Evolutionary conservation across 2,113 vertebrate genomes (phyloP).

Genomic region (Serinus canaria): DNA sequence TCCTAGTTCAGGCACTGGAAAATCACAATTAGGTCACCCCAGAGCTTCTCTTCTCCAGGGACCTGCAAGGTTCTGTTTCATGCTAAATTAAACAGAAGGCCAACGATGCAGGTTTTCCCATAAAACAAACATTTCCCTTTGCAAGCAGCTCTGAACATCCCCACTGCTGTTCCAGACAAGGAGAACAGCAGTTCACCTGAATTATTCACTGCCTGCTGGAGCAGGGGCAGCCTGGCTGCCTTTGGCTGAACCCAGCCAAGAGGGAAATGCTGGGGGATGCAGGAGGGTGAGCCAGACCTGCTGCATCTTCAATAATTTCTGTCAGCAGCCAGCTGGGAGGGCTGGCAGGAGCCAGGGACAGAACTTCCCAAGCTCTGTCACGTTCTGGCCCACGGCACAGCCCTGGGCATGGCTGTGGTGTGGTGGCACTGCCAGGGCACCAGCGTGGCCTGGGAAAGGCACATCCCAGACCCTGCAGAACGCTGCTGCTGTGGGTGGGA

Average conservation of each 20-base stretch:
- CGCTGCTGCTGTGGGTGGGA: rapidly evolving
- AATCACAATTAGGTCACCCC: neutral
- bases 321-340: neutral
- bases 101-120: neutral
- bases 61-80: neutral
- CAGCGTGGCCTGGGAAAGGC: neutral
- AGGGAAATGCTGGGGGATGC: neutral
- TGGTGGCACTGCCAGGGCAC: neutral
- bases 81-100: neutral
- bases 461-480: neutral
- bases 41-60: neutral
- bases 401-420: rapidly evolving
- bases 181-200: constrained; percentile 41
- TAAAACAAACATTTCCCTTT: neutral
- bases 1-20: neutral
- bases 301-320: neutral
- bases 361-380: rapidly evolving
- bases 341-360: neutral
- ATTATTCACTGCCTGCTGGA: neutral
- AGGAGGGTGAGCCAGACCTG: neutral
- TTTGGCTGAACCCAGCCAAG: neutral
- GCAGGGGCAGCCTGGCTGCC: neutral
- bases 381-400: rapidly evolving
- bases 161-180: neutral
- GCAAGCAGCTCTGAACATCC: neutral